A percentile compares a stretch with the other conserved stretches of the same genome.
These are phyloP conservation scores for Neosilurus hyrtlii DNA, from an alignment of 2,797 vertebrate species.

Conservation along the genomic window DNA sequence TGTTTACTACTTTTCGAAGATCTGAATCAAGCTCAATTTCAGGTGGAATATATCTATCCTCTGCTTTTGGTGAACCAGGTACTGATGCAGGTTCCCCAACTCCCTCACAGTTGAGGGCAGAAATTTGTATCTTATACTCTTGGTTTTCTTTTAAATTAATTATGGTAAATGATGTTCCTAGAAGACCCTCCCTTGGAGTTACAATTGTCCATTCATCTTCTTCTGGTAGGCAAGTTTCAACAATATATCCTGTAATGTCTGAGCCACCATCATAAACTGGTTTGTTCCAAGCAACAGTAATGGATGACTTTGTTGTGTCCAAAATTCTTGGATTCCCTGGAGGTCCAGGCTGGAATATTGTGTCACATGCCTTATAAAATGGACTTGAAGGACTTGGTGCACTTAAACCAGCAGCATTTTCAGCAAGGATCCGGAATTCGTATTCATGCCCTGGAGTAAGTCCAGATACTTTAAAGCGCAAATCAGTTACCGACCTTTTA, in stretches of 20 bases:
- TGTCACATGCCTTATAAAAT: conserved; percentile 94
- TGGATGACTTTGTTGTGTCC: conserved; percentile 85
- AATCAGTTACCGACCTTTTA: conserved; percentile 92
- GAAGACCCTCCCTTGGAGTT: conserved; percentile 87
- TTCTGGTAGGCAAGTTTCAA: conserved; percentile 94
- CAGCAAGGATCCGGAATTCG: conserved; percentile 95
- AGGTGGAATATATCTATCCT: conserved; percentile 90
- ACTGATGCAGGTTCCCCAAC: conserved; percentile 89
- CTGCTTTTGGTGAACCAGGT: conserved; percentile 86
- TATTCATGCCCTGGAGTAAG: conserved; percentile 96
- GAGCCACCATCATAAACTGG: conserved; percentile 97
- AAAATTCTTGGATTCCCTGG: conserved; percentile 85
- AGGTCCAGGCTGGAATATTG: conserved; percentile 91
- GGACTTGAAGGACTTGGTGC: conserved; percentile 83
- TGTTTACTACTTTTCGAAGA: conserved; percentile 90
- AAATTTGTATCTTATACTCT: conserved; percentile 92
- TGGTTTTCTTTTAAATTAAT: conserved; percentile 91
- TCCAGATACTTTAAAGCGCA: conserved; percentile 92
- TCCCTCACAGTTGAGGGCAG: conserved; percentile 92
- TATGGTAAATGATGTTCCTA: conserved; percentile 85
- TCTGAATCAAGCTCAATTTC: conserved; percentile 94
- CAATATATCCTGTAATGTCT: conserved; percentile 90
- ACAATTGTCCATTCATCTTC: conserved; percentile 94
- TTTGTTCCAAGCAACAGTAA: conserved; percentile 87
- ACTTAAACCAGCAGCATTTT: conserved; percentile 94